Evolutionary conservation across 1,140 invertebrate species (phyloP), one percentile per base, ranked within the genome.

Genomic region (Tetragonula clypearis): DNA sequence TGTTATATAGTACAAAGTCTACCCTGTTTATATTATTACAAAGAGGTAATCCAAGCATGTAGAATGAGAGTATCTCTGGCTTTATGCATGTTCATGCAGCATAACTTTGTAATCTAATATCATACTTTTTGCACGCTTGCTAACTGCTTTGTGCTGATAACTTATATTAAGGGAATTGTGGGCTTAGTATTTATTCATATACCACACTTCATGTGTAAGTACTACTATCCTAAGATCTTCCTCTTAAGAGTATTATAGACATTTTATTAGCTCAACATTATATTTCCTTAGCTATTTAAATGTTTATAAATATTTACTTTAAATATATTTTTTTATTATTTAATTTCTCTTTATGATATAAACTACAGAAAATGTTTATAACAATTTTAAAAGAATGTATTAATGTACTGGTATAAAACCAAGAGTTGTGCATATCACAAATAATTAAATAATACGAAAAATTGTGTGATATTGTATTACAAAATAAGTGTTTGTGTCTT

Each of bases 151-250:
- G 93, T 94, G 84, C 82, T 68, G 53, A 88, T 93, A 94, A 92
- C 90, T 95, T 94, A 95, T 95, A 95, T 95, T 93, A 94, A 93
- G 89, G 82, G 87, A 80, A 76, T 77, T 73, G 77, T 84, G 69
- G 55, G n/a, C 56, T 79, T 87, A 72, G 72, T 87, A 84, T 89
- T 93, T 88, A 90, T 92, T 86, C 91, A 87, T 88, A 90, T 90
- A 82, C 86, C 87, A 87, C 86, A 65, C 89, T 92, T 87, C 72
- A 79, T 62, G 73, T 80, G 91, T 91, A 92, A 92, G 90, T 91
- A 92, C 86, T 87, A 71, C 60, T 82, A 53, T 68, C 77, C 68
- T 58, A 58, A 15, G 75, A 82, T 56, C 83, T 78, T 26, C 19
- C 41, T 86, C 26, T 1, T 35, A 72, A 66, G 26, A 55, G 15